Percentiles rank a stretch among this genome's conserved stretches.
Evolutionary conservation across 2,797 vertebrate species (phyloP).

Genomic region (Brachyalestes nurse): DNA sequence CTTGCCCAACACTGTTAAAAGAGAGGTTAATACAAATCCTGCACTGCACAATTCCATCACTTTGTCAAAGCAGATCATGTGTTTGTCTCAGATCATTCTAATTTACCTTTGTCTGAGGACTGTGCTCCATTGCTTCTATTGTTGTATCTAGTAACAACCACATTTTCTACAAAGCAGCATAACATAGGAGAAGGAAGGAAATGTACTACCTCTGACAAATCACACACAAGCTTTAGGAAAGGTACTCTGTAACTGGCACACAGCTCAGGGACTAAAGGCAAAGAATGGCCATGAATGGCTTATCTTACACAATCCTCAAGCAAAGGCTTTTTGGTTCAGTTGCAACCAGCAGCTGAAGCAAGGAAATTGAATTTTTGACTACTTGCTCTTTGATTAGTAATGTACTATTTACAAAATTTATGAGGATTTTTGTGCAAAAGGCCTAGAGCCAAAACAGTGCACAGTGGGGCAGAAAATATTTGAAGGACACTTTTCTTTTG

Average conservation of each 20-base stretch:
- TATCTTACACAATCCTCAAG: constrained; percentile 53
- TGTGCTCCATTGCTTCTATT: not conserved
- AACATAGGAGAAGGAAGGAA: constrained; percentile 15
- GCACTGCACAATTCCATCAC: not conserved
- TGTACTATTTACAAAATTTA: constrained; percentile 51
- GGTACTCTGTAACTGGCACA: constrained; percentile 42
- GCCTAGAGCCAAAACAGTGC: constrained; percentile 18
- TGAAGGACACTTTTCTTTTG: not conserved
- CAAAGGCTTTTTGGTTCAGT: constrained; percentile 47
- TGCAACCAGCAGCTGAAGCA: constrained; percentile 54
- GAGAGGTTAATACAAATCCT: not conserved
- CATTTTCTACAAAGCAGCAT: constrained; percentile 42
- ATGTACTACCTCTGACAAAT: constrained; percentile 43
- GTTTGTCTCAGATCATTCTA: constrained; percentile 14
- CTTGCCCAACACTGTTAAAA: too few species aligned
- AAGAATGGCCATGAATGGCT: constrained; percentile 34
- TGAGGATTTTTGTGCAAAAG: constrained; percentile 35
- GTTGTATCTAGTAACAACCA: constrained; percentile 30
- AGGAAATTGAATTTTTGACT: constrained; percentile 57
- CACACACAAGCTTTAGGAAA: constrained; percentile 40
- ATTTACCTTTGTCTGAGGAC: not conserved
- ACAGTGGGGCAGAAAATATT: constrained; percentile 8
- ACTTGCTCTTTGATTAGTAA: constrained; percentile 53
- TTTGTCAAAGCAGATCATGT: not conserved
- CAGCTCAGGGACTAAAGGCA: constrained; percentile 37